phyloP scores from a whole-genome alignment of 2,888 invertebrate genomes.

The Synanthedon formicaeformis region DNA sequence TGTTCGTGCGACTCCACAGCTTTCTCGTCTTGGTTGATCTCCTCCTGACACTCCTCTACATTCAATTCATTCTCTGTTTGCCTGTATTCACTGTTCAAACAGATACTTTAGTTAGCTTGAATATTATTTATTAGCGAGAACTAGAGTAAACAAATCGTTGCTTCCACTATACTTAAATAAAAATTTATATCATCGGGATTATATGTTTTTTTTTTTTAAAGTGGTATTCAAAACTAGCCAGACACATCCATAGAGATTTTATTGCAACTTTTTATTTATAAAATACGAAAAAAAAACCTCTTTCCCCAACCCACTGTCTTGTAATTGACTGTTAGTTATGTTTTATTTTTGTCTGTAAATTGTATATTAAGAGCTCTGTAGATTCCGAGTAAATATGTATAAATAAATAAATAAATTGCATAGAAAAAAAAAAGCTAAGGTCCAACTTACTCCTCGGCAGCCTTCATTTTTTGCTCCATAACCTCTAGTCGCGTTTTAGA shows the following conservation, averaged over 20 bases:
- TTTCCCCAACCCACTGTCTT: too few species aligned
- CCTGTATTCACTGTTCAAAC: conserved; percentile 40
- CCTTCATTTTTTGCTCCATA: conserved; percentile 58
- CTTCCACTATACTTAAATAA: too few species aligned
- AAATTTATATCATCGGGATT: too few species aligned
- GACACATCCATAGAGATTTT: too few species aligned
- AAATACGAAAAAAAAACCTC: not conserved
- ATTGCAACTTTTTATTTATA: too few species aligned
- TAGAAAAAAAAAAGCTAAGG: not conserved
- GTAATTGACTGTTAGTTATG: too few species aligned
- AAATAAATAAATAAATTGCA: not conserved
- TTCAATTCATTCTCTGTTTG: conserved; percentile 60
- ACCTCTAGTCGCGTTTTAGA: conserved; percentile 67
- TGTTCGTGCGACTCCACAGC: conserved; percentile 71
- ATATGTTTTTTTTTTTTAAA: too few species aligned
- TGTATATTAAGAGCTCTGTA: too few species aligned
- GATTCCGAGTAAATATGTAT: too few species aligned
- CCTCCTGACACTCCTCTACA: conserved; percentile 66
- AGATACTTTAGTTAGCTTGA: not conserved
- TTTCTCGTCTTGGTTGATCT: conserved; percentile 70
- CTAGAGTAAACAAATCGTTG: too few species aligned
- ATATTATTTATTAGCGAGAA: not conserved
- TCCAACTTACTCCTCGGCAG: conserved; percentile 50
- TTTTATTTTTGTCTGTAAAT: too few species aligned
- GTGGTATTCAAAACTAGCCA: too few species aligned